Conservation (phyloP, 2,888 invertebrate genomes). For the Hirtodrosophila trivittata region DNA sequence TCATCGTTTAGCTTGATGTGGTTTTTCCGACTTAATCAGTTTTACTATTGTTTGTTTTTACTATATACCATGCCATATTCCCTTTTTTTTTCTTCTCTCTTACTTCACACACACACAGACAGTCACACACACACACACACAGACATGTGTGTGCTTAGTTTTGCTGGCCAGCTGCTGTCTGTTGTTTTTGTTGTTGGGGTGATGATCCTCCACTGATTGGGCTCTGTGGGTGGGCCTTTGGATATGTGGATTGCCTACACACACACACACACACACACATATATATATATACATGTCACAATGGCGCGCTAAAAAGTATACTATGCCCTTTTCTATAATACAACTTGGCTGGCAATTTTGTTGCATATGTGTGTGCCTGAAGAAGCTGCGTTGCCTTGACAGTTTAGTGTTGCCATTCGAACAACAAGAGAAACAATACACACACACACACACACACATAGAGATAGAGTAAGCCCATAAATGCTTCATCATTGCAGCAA, state of each 20-base stretch:
- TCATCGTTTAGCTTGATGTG: slow-evolving; percentile 79
- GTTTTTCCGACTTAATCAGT: slow-evolving; percentile 80
- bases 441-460: slow-evolving; percentile 5
- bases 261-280: slow-evolving; percentile 1
- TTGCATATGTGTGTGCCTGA: slow-evolving; percentile 17
- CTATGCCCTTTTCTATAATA: slow-evolving; percentile 29
- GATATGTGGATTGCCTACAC: slow-evolving; percentile 7
- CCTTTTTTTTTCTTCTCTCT: slow-evolving; percentile 8
- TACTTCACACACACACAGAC: no score
- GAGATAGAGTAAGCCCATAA: slow-evolving; percentile 21
- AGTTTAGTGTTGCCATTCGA: slow-evolving; percentile 26
- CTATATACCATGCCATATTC: slow-evolving; percentile 44
- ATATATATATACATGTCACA: slow-evolving; percentile 9
- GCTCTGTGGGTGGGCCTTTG: slow-evolving; percentile 21
- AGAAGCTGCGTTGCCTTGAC: slow-evolving; percentile 30
- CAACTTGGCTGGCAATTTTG: slow-evolving; percentile 56
- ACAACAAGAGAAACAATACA: slow-evolving; percentile 1
- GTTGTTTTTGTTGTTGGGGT: slow-evolving; percentile 23
- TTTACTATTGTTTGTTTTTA: slow-evolving; percentile 79
- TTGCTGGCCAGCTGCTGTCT: slow-evolving; percentile 33
- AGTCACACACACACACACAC: no score
- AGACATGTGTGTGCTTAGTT: slow-evolving; percentile 20
- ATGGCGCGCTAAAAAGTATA: slow-evolving; percentile 47
- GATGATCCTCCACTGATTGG: slow-evolving; percentile 48
- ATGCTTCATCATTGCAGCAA: slow-evolving; percentile 48